A percentile compares a stretch with the other conserved stretches of the same genome.
Evolutionary conservation across 2,888 invertebrate species (phyloP).

Genomic region (Sabatieria punctata): DNA sequence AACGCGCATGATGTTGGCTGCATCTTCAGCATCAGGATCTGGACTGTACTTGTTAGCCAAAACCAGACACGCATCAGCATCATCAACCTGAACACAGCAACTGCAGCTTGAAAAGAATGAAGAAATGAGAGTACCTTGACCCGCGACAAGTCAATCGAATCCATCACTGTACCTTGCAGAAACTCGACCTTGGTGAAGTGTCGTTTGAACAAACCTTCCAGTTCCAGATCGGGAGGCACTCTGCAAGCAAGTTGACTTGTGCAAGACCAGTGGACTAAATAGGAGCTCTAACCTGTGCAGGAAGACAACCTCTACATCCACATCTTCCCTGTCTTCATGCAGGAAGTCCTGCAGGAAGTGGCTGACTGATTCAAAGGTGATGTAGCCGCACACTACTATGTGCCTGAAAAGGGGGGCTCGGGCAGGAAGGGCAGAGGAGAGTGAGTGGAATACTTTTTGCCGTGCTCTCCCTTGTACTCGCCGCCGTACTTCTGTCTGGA

Average conservation of each 20-base stretch:
- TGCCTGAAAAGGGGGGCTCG: conserved; percentile 49
- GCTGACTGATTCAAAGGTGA: conserved; percentile 98
- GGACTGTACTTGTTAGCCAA: conserved; percentile 99
- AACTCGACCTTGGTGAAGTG: conserved; percentile 99
- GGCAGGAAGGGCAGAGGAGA: not conserved
- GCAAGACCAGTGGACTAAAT: too few relatives aligned
- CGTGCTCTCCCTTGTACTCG: conserved; percentile 98
- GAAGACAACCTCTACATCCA: conserved; percentile 92
- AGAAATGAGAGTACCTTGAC: conserved; percentile 57
- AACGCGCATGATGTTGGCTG: conserved; percentile 99
- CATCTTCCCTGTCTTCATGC: conserved; percentile 98
- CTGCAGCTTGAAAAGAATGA: not conserved
- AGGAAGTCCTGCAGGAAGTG: conserved; percentile 99
- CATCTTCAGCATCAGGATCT: conserved; percentile 99
- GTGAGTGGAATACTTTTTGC: conserved; percentile 66
- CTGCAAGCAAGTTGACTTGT: too few relatives aligned
- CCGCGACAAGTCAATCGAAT: conserved; percentile 98
- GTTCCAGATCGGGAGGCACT: conserved; percentile 98
- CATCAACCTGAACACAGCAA: conserved; percentile 65
- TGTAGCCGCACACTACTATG: conserved; percentile 99
- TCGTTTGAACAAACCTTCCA: conserved; percentile 99
- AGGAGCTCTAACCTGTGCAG: conserved; percentile 79
- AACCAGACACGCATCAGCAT: conserved; percentile 97
- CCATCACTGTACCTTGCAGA: conserved; percentile 99
- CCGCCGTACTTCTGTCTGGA: conserved; percentile 99